Conservation (phyloP, 2,797 vertebrate species). For the Hydrocynus forskahlii region DNA sequence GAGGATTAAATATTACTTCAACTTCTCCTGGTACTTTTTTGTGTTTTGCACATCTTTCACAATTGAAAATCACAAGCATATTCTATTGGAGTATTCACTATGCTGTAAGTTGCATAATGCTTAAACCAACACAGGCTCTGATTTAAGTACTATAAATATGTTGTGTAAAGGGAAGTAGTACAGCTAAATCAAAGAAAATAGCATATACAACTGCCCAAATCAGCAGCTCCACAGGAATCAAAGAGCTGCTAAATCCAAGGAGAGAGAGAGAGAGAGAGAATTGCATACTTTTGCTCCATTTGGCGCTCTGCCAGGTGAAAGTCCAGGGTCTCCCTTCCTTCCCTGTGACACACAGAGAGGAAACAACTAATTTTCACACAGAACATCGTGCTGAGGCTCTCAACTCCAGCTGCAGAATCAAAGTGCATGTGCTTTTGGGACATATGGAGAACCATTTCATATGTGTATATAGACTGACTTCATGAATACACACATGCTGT, state of each 20-base stretch:
- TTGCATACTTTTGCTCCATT: slow-evolving; percentile 87
- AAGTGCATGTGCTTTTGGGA: background rate
- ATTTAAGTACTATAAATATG: background rate
- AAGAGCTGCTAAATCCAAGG: background rate
- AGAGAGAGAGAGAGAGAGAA: background rate
- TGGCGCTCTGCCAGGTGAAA: slow-evolving; percentile 86
- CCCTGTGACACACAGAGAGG: slow-evolving; percentile 69
- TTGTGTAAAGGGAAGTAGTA: background rate
- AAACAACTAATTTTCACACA: slow-evolving; percentile 26
- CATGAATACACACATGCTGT: background rate
- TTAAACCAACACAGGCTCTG: slow-evolving; percentile 1
- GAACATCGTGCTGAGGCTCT: slow-evolving; percentile 2
- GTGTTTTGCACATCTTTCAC: background rate
- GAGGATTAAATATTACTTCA: slow-evolving; percentile 33
- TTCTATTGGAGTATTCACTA: background rate
- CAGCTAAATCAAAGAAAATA: background rate
- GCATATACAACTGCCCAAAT: background rate
- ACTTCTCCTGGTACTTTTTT: background rate
- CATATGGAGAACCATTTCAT: background rate
- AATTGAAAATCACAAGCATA: background rate
- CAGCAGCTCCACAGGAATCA: background rate
- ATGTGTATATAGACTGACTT: background rate
- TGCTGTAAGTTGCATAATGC: background rate
- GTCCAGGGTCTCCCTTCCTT: slow-evolving; percentile 87
- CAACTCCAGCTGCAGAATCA: slow-evolving; percentile 25